Percentiles rank a stretch among this genome's conserved stretches.
Evolutionary conservation across 2,113 vertebrate species (phyloP).

Genomic region (Ariopsis seemanni): DNA sequence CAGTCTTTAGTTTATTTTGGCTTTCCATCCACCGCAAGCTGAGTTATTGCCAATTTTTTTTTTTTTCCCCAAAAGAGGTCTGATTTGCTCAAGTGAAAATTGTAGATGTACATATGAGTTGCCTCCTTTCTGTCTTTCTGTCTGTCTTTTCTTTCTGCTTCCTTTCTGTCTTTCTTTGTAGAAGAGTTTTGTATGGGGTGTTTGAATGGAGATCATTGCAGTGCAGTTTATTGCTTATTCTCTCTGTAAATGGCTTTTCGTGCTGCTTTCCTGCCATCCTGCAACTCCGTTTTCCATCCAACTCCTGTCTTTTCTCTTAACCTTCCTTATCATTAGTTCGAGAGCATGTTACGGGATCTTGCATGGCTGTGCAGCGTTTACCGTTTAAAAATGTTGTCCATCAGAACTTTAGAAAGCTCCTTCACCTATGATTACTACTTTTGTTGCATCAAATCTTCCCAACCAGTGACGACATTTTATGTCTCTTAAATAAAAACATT

Average conservation of each 20-base stretch:
- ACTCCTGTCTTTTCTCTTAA: background rate
- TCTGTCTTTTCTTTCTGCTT: too few relatives aligned
- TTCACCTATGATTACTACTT: background rate
- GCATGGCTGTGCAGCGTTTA: background rate
- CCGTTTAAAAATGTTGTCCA: background rate
- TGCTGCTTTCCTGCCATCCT: background rate
- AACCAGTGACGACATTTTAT: background rate
- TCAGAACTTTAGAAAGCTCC: background rate
- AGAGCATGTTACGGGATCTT: background rate
- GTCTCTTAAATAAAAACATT: background rate
- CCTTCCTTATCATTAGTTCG: background rate
- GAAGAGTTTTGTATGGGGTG: background rate
- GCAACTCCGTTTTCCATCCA: background rate
- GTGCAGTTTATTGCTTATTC: background rate
- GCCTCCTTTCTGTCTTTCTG: too few relatives aligned
- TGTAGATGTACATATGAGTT: too few relatives aligned
- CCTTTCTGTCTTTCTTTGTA: background rate
- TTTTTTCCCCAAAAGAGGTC: background rate
- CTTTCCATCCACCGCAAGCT: background rate
- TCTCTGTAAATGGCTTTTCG: background rate
- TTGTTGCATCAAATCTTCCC: background rate
- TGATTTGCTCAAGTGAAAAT: background rate
- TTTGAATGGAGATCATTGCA: background rate
- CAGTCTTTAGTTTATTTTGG: background rate
- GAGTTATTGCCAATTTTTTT: background rate